phyloP scores from a whole-genome alignment of 2,113 vertebrate species.

The Muscicapa adusta region DNA sequence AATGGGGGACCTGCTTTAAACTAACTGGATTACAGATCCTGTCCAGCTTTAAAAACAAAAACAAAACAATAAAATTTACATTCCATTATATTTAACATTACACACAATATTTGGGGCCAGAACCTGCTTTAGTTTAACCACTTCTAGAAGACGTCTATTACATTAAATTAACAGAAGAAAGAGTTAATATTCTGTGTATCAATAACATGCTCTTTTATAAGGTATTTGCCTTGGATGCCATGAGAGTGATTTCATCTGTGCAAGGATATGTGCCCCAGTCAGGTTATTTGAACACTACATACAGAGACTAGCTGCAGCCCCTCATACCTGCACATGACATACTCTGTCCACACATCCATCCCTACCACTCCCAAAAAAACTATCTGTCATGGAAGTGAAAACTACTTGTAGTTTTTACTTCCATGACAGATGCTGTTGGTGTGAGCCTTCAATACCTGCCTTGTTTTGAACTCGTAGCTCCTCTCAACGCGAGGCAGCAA shows the following conservation, averaged over 20 bases:
- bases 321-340: neutral
- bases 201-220: neutral
- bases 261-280: neutral
- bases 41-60: neutral
- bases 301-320: neutral
- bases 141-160: neutral
- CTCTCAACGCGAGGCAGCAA: neutral
- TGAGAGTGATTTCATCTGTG: neutral
- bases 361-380: neutral
- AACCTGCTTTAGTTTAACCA: neutral
- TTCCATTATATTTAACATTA: neutral
- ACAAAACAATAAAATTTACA: neutral
- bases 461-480: neutral
- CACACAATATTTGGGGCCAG: neutral
- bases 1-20: neutral
- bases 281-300: neutral
- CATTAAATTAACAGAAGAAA: neutral
- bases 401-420: neutral
- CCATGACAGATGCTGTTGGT: neutral
- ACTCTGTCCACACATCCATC: neutral
- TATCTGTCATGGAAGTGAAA: neutral
- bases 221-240: neutral
- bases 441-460: neutral
- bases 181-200: neutral
- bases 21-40: neutral